These are phyloP conservation scores for Phalacrocorax pelagicus DNA, from an alignment of 2,113 vertebrate genomes.

Conservation along the genomic window DNA sequence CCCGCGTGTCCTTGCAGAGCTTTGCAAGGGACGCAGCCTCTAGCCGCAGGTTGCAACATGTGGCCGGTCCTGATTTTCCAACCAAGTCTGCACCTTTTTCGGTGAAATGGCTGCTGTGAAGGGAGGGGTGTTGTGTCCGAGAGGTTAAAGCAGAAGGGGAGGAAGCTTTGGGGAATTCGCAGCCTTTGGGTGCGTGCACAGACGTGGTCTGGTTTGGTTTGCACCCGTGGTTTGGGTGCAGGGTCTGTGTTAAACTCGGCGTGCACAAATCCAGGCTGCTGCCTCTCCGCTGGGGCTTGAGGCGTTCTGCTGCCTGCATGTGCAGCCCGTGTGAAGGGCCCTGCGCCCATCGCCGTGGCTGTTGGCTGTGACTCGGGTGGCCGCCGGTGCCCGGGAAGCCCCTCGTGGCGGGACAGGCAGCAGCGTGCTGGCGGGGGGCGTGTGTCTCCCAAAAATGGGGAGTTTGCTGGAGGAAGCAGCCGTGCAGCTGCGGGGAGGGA, in stretches of 20 bases:
- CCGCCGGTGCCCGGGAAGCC: background rate
- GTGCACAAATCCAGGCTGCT: background rate
- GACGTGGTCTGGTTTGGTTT: accelerated
- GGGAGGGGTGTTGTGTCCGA: background rate
- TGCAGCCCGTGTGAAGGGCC: background rate
- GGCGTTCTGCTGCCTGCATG: background rate
- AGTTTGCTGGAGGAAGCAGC: background rate
- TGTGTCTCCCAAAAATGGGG: accelerated
- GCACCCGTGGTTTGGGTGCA: background rate
- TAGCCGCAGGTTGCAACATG: accelerated
- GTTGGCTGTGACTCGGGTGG: background rate
- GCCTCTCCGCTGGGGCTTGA: background rate
- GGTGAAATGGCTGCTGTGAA: background rate
- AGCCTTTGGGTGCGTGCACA: background rate
- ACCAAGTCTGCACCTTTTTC: background rate
- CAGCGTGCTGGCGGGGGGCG: accelerated
- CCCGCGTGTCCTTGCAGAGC: background rate
- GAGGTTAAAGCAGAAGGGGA: background rate
- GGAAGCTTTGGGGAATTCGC: background rate
- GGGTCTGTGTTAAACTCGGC: background rate
- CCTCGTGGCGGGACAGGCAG: background rate
- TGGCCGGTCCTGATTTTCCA: background rate
- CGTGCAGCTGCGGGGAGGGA: background rate
- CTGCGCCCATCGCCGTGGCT: accelerated
- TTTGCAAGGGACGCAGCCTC: background rate